phyloP scores from a whole-genome alignment of 2,797 vertebrate genomes.

The Scolopax rusticola region DNA sequence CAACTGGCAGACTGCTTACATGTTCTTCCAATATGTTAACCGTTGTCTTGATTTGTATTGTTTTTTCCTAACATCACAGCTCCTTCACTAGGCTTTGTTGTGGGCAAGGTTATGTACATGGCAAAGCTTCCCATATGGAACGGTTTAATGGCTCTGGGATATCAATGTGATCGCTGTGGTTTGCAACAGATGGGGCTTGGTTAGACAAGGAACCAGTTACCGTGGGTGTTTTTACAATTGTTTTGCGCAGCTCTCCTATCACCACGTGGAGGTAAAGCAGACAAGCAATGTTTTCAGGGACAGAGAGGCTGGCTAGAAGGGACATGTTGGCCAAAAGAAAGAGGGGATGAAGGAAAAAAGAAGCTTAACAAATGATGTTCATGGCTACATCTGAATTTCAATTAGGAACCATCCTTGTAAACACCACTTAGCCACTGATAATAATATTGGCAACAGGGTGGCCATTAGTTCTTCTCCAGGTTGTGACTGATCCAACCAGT shows the following conservation, averaged over 20 bases:
- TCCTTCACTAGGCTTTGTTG: neutral
- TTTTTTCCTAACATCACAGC: constrained; percentile 18
- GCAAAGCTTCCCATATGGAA: constrained; percentile 20
- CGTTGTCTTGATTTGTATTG: constrained; percentile 8
- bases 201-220: constrained; percentile 11
- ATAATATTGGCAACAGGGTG: neutral
- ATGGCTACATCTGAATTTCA: neutral
- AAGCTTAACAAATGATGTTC: fast-evolving
- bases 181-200: neutral
- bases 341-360: neutral
- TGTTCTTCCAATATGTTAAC: neutral
- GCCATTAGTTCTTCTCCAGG: neutral
- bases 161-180: neutral
- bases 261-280: neutral
- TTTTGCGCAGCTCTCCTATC: neutral
- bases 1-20: neutral
- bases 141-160: neutral
- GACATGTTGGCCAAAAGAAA: neutral
- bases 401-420: neutral
- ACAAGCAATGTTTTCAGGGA: neutral
- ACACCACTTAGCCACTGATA: neutral
- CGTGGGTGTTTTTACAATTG: neutral
- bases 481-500: neutral
- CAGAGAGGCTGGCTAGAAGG: neutral
- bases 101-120: constrained; percentile 7